Percentiles rank a stretch among this genome's conserved stretches.
Conservation (phyloP, 2,113 vertebrate species). For the Ammospiza caudacuta region DNA sequence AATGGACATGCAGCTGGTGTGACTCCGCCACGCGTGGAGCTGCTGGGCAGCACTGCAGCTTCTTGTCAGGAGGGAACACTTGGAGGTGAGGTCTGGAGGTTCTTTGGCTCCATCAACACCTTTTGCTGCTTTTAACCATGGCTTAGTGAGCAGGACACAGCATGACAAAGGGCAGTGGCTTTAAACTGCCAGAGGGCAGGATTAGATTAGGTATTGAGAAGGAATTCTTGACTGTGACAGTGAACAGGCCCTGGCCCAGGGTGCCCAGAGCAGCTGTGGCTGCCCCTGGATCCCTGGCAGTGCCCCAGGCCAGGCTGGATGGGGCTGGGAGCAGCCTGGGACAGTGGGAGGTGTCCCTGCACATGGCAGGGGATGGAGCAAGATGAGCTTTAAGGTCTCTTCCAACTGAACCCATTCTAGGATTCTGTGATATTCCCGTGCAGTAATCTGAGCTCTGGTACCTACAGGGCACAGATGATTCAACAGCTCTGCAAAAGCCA, state of each 20-base stretch:
- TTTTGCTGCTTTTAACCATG: fast-evolving
- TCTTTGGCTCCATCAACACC: neutral
- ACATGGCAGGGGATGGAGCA: too few species aligned
- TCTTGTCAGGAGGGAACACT: neutral
- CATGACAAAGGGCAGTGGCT: neutral
- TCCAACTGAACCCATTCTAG: neutral
- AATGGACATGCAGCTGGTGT: neutral
- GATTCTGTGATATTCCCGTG: neutral
- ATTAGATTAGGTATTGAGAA: neutral
- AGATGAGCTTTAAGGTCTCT: neutral
- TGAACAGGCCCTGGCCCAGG: fast-evolving
- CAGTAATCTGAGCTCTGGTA: neutral
- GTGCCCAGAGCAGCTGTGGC: neutral
- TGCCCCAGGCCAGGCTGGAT: fast-evolving
- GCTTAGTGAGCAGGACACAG: neutral
- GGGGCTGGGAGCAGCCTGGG: fast-evolving
- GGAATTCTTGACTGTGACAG: neutral
- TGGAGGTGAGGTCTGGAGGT: neutral
- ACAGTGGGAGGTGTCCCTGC: neutral
- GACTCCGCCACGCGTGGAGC: neutral
- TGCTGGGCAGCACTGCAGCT: neutral
- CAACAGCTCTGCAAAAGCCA: neutral
- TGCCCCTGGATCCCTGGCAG: neutral
- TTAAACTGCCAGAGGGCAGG: neutral
- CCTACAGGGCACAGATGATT: neutral